These are phyloP conservation scores for Bettongia penicillata DNA, from an alignment of 2,113 vertebrate genomes.

Conservation along the genomic window DNA sequence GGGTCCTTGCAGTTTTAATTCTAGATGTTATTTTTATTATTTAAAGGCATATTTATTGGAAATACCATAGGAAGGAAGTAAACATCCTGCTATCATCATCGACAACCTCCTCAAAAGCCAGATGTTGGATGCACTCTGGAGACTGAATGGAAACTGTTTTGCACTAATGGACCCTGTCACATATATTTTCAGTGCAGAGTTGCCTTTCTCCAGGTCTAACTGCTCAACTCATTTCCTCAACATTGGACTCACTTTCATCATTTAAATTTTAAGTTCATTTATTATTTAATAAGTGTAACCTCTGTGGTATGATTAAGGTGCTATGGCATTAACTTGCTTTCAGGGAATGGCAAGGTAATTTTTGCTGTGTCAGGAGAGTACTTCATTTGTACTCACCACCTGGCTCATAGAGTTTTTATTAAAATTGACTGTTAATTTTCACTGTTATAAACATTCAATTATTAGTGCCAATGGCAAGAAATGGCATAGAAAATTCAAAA, in stretches of 20 bases:
- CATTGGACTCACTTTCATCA: conserved; percentile 27
- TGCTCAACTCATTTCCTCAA: conserved; percentile 36
- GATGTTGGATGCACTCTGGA: not conserved
- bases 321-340: conserved; percentile 43
- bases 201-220: conserved; percentile 44
- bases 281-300: conserved; percentile 47
- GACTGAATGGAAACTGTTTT: not conserved
- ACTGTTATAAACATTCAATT: not conserved
- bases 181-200: conserved; percentile 12
- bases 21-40: not conserved
- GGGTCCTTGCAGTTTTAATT: too few relatives aligned
- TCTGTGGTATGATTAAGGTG: conserved; percentile 53
- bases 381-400: not conserved
- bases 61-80: conserved; percentile 23
- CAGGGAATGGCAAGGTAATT: conserved; percentile 41
- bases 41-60: not conserved
- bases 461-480: not conserved
- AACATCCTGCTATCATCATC: not conserved
- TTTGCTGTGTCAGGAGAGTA: conserved; percentile 50
- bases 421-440: conserved; percentile 19
- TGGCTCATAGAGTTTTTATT: conserved; percentile 19
- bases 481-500: not conserved
- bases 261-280: conserved; percentile 58
- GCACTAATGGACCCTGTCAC: not conserved
- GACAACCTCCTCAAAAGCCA: conserved; percentile 41